Base-by-base conservation (phyloP, 2,113 vertebrate genomes). In the Echinops telfairi region DNA sequence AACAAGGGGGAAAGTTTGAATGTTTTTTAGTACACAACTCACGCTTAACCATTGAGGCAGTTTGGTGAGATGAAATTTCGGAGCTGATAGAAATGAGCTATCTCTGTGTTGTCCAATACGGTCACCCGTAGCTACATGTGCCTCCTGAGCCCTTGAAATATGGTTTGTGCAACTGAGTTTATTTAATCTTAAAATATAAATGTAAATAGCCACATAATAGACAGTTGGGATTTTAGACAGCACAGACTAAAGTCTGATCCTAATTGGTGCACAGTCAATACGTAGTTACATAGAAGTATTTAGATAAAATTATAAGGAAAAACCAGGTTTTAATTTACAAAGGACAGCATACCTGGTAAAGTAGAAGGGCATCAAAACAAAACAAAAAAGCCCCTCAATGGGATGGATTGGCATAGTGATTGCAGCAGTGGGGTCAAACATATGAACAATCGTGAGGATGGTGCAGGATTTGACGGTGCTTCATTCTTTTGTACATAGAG, bases 111-210 rank as follows among this genome's bases (percentile, higher is more conserved):
- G 10, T 22, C 86, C 3, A 0, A 8, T 17, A 43, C 15, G 23
- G n/a, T 70, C 47, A 29, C 40, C 58, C 53, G 8, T 31, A 64
- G 47, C 76, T 33, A 43, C 16, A 4, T 11, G 22, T 31, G 62
- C 43, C 33, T 57, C 31, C 31, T 60, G 40, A 79, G 22, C n/a
- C 66, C 22, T 2, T 53, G 27, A 60, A 80, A 60, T 23, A 8
- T 38, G 80, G 77, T 25, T 70, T 29, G 25, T 38, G 43, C 3
- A 38, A 31, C 11, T 53, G 40, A 43, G 73, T 33, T 83, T 17
- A 68, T 27, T 81, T 91, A n/a, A 68, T 90, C 89, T 71, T 83
- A 92, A 84, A 60, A 20, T 43, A 83, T 86, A 87, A 89, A 83
- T 47, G 64, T 92, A 95, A 92, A 79, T 40, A 92, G 40, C 33